Percentiles rank a stretch among this genome's conserved stretches.
Conservation (phyloP, 2,888 invertebrate genomes). For the Pristionchus mayeri region DNA sequence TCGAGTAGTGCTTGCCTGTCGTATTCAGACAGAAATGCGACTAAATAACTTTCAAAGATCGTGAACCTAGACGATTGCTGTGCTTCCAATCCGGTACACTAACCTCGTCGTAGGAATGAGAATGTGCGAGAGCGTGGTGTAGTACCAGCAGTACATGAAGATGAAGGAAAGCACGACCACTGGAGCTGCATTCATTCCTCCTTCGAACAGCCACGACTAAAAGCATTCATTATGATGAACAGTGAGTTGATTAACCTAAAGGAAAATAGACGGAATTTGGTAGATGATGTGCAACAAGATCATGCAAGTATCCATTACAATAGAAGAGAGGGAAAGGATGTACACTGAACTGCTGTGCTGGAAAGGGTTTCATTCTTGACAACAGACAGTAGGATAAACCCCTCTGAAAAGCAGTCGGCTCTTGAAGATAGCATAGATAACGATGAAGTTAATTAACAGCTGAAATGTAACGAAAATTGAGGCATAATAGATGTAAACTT, state of each 20-base stretch:
- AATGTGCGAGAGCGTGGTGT: conserved; percentile 59
- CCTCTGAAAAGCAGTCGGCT: not conserved
- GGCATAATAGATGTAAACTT: not conserved
- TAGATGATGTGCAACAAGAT: conserved; percentile 54
- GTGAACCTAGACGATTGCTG: no score
- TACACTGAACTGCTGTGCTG: conserved; percentile 52
- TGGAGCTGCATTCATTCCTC: conserved; percentile 41
- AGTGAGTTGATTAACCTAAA: conserved; percentile 5
- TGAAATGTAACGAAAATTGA: not conserved
- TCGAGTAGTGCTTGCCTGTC: no score
- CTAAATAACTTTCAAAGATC: no score
- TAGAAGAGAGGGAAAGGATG: conserved; percentile 57
- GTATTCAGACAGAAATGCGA: no score
- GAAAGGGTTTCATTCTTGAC: not conserved
- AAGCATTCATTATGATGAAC: not conserved
- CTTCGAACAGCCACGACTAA: conserved; percentile 49
- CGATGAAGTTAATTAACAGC: not conserved
- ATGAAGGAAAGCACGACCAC: conserved; percentile 53
- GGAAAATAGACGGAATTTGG: conserved; percentile 53
- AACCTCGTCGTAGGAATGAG: conserved; percentile 55
- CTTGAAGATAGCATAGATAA: not conserved
- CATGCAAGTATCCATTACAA: conserved; percentile 56
- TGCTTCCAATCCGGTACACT: not conserved
- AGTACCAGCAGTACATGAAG: conserved; percentile 62
- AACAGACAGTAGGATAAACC: not conserved